Conservation (phyloP, 2,797 vertebrate genomes). For the Lepilemur ruficaudatus region DNA sequence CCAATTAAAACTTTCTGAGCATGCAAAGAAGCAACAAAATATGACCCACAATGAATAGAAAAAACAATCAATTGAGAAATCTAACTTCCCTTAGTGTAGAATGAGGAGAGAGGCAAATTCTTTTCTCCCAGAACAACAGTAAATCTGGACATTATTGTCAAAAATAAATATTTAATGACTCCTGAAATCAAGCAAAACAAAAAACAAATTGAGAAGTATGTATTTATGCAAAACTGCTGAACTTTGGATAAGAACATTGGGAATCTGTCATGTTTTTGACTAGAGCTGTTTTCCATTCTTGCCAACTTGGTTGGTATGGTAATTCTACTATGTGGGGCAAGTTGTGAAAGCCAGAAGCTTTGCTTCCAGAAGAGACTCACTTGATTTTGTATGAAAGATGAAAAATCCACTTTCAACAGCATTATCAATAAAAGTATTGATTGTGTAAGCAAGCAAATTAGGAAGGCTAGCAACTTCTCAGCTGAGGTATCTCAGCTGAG, state of each 20-base stretch:
- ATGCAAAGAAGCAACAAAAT: background rate
- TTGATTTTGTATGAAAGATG: background rate
- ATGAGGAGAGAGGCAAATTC: background rate
- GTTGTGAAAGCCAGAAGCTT: background rate
- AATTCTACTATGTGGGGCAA: background rate
- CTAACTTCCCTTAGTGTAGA: background rate
- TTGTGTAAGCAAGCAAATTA: background rate
- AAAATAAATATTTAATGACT: background rate
- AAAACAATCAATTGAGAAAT: background rate
- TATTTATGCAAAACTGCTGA: constrained; percentile 3
- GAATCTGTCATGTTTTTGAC: background rate
- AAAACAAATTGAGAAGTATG: background rate
- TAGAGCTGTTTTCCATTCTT: background rate
- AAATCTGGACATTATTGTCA: background rate
- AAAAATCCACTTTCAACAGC: background rate
- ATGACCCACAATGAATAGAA: background rate
- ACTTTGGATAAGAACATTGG: background rate
- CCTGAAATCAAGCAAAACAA: background rate
- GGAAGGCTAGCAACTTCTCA: background rate
- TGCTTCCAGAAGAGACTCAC: background rate
- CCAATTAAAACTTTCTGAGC: constrained; percentile 15
- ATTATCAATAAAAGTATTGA: background rate
- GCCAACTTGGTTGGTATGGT: background rate
- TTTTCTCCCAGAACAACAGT: background rate
- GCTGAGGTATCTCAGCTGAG: background rate